Evolutionary conservation across 2,113 vertebrate species (phyloP), one percentile per base, ranked within the genome.

Genomic region (Lontra canadensis): DNA sequence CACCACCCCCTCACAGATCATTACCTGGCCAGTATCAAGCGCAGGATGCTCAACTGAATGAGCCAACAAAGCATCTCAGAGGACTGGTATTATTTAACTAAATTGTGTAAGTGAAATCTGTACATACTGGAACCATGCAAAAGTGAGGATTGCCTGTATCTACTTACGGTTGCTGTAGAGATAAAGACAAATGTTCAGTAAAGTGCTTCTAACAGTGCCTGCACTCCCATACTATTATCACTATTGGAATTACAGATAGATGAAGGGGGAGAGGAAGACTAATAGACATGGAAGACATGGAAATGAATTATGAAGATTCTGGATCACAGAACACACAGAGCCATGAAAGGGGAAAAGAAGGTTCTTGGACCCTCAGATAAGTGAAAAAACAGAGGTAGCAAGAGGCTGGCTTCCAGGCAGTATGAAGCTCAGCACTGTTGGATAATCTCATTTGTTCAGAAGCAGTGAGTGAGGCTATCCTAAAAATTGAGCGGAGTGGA

Each of bases 401-500:
- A 91, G 59, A 59, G 29, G 26, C 7, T 15, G 42, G 26, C 13
- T 85, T 84, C 55, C 10, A 39, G 12, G 26, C 21, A 92, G 6
- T 17, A 82, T 29, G 10, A 95, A 82, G 55, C 57, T 36, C 31
- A 39, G 74, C 39, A 36, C 2, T 31, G 42, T 7, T 57, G 39
- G 17, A 52, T n/a, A 44, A 96, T 83, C 29, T 29, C 47, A 12
- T 87, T 71, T 95, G 76, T 76, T 96, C 76, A 55, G 49, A 96
- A 52, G 42, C 26, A n/a, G n/a, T 57, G 44, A 78, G 52, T 76
- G 10, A 78, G 23, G 65, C 23, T 76, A 42, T 55, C 42, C 42
- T 79, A 71, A 83, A 94, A 83, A 73, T 20, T 84, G 44, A 84
- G 14, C 26, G 83, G 26, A 39, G 4, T 42, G 34, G 67, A 49